Conservation (phyloP, 2,888 invertebrate genomes). For the Sesia apiformis region DNA sequence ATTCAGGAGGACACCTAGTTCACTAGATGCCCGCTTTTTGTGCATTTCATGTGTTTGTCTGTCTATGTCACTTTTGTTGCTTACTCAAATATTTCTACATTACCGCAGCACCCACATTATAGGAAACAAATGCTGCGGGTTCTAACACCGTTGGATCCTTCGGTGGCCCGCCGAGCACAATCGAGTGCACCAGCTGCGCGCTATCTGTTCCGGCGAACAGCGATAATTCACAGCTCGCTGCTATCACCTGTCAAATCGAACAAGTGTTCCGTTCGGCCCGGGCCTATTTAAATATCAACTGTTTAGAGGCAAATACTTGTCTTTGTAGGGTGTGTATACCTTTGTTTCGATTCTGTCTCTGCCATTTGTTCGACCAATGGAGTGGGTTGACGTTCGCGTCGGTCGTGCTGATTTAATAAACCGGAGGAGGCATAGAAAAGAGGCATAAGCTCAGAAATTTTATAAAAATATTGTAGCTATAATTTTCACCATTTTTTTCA, state of each 20-base stretch:
- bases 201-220: slow-evolving; percentile 37
- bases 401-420: too few species aligned
- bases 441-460: too few species aligned
- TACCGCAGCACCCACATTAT: too few species aligned
- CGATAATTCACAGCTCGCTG: slow-evolving; percentile 54
- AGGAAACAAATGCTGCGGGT: neutral
- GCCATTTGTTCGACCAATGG: neutral
- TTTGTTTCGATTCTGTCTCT: slow-evolving; percentile 11
- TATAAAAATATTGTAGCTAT: too few species aligned
- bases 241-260: slow-evolving; percentile 71
- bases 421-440: too few species aligned
- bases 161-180: neutral
- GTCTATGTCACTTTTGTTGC: too few species aligned
- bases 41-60: too few species aligned
- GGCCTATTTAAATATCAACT: slow-evolving; percentile 66
- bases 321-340: neutral
- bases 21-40: too few species aligned
- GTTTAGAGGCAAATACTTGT: slow-evolving; percentile 50
- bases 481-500: too few species aligned
- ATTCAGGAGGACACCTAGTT: too few species aligned
- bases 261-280: slow-evolving; percentile 62
- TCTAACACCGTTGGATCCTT: neutral
- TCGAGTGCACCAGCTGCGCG: slow-evolving; percentile 35
- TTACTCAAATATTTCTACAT: too few species aligned
- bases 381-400: neutral